A percentile compares a stretch with the other conserved stretches of the same genome.
These are phyloP conservation scores for Octopus sinensis DNA, from an alignment of 1,140 invertebrate species.

Conservation along the genomic window DNA sequence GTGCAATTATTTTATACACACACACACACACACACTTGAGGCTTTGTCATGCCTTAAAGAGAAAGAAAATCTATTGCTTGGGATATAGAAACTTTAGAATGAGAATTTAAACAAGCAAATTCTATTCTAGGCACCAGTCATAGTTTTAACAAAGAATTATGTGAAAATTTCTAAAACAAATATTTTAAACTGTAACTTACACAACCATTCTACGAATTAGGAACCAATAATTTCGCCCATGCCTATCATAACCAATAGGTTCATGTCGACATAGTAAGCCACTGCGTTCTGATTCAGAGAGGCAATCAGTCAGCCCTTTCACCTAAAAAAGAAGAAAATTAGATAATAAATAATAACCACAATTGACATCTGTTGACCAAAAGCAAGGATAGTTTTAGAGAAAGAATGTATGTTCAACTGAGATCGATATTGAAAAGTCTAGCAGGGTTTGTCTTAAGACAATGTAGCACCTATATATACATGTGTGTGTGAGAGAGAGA, in stretches of 20 bases:
- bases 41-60: not conserved
- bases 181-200: constrained; percentile 65
- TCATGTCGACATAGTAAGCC: constrained; percentile 87
- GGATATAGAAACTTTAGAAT: too few relatives aligned
- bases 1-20: too few relatives aligned
- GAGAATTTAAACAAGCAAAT: too few relatives aligned
- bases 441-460: not conserved
- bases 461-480: not conserved
- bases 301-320: constrained; percentile 85
- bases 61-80: not conserved
- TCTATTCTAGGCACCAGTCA: too few relatives aligned
- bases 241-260: constrained; percentile 87
- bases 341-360: too few relatives aligned
- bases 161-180: too few relatives aligned
- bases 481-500: not conserved
- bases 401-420: too few relatives aligned
- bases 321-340: constrained; percentile 55
- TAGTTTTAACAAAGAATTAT: too few relatives aligned
- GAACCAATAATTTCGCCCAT: constrained; percentile 96
- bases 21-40: too few relatives aligned
- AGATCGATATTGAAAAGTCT: too few relatives aligned
- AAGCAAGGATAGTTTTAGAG: too few relatives aligned
- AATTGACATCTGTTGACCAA: too few relatives aligned
- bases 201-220: constrained; percentile 85
- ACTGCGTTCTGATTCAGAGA: constrained; percentile 86